These are phyloP conservation scores for Melipona beecheii DNA, from an alignment of 2,888 invertebrate genomes.

Conservation along the genomic window DNA sequence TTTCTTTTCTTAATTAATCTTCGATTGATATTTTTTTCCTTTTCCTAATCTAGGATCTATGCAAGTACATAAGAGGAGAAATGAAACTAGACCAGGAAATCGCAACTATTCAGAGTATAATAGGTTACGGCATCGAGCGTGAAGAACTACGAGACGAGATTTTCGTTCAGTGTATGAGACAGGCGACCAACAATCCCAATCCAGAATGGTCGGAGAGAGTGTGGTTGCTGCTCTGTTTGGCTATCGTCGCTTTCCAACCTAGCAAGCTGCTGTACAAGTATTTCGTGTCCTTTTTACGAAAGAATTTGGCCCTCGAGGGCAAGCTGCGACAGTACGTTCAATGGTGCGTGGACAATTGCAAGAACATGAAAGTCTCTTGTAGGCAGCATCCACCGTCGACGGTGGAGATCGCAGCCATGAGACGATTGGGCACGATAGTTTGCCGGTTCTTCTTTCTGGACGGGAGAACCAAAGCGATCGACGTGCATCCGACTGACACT, in stretches of 20 bases:
- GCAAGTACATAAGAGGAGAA: slow-evolving; percentile 95
- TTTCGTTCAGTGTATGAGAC: slow-evolving; percentile 94
- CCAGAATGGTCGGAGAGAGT: slow-evolving; percentile 93
- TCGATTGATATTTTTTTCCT: background rate
- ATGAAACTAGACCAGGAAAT: slow-evolving; percentile 93
- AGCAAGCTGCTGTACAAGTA: slow-evolving; percentile 93
- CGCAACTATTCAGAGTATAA: slow-evolving; percentile 92
- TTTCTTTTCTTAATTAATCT: no score
- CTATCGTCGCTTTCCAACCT: slow-evolving; percentile 96
- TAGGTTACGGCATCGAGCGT: slow-evolving; percentile 94
- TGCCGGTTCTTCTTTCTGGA: slow-evolving; percentile 98
- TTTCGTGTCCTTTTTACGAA: slow-evolving; percentile 90
- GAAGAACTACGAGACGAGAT: slow-evolving; percentile 97
- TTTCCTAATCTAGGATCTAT: slow-evolving; percentile 90
- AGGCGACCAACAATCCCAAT: slow-evolving; percentile 95
- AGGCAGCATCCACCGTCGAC: slow-evolving; percentile 95
- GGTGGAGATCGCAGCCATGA: slow-evolving; percentile 97
- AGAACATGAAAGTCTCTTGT: slow-evolving; percentile 92
- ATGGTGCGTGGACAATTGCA: slow-evolving; percentile 97
- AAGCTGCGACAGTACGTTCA: slow-evolving; percentile 93
- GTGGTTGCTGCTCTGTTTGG: slow-evolving; percentile 95
- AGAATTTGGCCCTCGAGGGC: slow-evolving; percentile 88
- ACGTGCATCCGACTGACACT: slow-evolving; percentile 97
- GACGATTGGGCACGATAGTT: slow-evolving; percentile 95
- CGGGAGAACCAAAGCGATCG: slow-evolving; percentile 97